phyloP scores from a whole-genome alignment of 2,888 invertebrate genomes.

The Drepana falcataria region DNA sequence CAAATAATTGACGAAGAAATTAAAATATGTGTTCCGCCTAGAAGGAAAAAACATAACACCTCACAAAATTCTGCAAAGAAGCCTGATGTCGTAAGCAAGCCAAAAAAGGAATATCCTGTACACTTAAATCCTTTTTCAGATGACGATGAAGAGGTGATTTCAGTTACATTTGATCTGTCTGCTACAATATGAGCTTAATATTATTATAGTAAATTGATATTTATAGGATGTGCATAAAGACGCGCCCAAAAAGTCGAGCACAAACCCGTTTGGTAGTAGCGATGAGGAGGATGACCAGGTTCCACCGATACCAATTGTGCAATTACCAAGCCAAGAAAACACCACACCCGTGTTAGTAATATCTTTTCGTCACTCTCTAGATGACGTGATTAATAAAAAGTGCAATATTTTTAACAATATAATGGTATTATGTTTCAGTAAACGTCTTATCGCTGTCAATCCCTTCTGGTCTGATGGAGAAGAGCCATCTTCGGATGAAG shows the following conservation, averaged over 20 bases:
- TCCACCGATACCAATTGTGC: conserved; percentile 45
- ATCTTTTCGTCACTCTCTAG: not conserved
- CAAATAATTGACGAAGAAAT: conserved; percentile 39
- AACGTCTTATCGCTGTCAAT: conserved; percentile 79
- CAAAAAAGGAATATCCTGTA: conserved; percentile 81
- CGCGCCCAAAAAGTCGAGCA: conserved; percentile 52
- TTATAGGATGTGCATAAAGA: conserved; percentile 50
- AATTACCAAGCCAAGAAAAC: conserved; percentile 28
- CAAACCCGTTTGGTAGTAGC: conserved; percentile 85
- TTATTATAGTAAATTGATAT: conserved; percentile 2
- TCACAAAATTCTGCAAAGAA: conserved; percentile 14
- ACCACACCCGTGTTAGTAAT: conserved; percentile 50
- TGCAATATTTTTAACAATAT: too few relatives aligned
- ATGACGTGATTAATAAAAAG: not conserved
- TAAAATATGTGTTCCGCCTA: conserved; percentile 63
- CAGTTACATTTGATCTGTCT: not conserved
- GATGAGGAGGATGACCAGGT: conserved; percentile 79
- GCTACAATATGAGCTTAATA: not conserved
- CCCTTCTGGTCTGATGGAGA: conserved; percentile 88
- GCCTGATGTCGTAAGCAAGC: conserved; percentile 17
- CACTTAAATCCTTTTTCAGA: conserved; percentile 91
- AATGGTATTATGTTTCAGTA: conserved; percentile 33
- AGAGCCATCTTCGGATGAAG: conserved; percentile 79
- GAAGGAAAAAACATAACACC: conserved; percentile 54
- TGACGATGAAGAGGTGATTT: conserved; percentile 75